A percentile compares a stretch with the other conserved stretches of the same genome.
Conservation (phyloP, 2,888 invertebrate genomes). For the Patella ulyssiponensis region DNA sequence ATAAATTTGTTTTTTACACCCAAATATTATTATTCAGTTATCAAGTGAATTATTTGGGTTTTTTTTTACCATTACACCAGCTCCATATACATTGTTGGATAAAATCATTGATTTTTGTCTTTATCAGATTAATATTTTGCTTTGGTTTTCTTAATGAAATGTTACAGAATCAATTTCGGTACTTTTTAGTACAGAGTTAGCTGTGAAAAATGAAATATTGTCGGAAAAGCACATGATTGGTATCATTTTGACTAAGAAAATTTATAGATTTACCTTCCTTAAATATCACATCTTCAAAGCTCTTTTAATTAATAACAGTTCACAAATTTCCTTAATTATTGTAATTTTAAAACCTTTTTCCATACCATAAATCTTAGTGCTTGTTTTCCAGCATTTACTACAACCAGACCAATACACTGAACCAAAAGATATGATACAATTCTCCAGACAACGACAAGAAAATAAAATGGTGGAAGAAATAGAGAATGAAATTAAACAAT, state of each 20-base stretch:
- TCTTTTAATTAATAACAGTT: too few species aligned
- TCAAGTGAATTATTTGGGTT: neutral
- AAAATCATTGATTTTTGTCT: too few species aligned
- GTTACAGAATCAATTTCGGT: too few species aligned
- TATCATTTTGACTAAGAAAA: neutral
- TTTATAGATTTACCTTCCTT: neutral
- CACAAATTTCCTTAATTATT: too few species aligned
- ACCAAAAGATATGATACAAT: conserved; percentile 71
- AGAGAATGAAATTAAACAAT: conserved; percentile 63
- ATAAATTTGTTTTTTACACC: too few species aligned
- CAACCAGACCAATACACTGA: conserved; percentile 66
- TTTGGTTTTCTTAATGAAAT: too few species aligned
- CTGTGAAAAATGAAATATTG: neutral
- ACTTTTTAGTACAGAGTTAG: neutral
- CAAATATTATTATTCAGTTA: too few species aligned
- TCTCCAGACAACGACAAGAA: conserved; percentile 69
- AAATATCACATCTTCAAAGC: too few species aligned
- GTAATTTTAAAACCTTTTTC: too few species aligned
- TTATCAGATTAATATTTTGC: too few species aligned
- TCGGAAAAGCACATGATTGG: neutral
- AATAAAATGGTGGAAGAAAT: conserved; percentile 63
- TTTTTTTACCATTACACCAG: neutral
- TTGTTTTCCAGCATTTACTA: conserved; percentile 61
- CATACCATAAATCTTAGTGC: neutral
- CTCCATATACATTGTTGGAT: too few species aligned